Base-by-base conservation (phyloP, 2,888 invertebrate species). In the Brachylomia viminalis region DNA sequence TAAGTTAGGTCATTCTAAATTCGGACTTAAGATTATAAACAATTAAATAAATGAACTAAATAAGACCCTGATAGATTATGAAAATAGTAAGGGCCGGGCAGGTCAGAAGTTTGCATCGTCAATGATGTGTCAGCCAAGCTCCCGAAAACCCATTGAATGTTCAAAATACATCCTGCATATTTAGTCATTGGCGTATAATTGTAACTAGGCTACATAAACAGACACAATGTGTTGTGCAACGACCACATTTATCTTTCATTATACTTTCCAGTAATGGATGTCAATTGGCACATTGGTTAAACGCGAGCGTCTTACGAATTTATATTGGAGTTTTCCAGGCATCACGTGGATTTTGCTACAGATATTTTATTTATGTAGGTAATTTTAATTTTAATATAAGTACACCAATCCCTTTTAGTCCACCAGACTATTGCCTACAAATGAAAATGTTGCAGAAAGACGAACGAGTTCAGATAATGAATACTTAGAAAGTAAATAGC, bases 151-250 rank as follows among this genome's bases (percentile, higher is more conserved):
- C 8, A 54, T 62, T 54, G 27, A 49, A 62, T 38, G 15, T 47
- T 66, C 13, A 72, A 72, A 75, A 72, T 81, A 81, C 77, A 65
- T 42, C 68, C 71, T 81, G 81, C 65, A 81, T 64, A 77, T 70
- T 69, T 54, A 20, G 17, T 33, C n/a, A 49, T 20, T 45, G 42
- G 56, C 27, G 33, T 58, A 58, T 66, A 38, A 30, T 66, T 73
- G 15, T 73, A 68, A 47, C 62, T 52, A 74, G n/a, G 52, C 8
- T 74, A 71, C 49, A 49, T 17, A 68, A 71, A 71, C 54, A 52
- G 8, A 74, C 68, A 74, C 62, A 73, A 71, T 73, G 68, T 77
- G 47, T 38, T 68, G 56, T 61, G 70, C 30, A 69, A 30, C 30
- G 11, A 56, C 42, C 68, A 62, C 59, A 56, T 49, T 66, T 47